Evolutionary conservation across 2,797 vertebrate genomes (phyloP), one percentile per base, ranked within the genome.

Genomic region (Dendrocincla tyrannina): DNA sequence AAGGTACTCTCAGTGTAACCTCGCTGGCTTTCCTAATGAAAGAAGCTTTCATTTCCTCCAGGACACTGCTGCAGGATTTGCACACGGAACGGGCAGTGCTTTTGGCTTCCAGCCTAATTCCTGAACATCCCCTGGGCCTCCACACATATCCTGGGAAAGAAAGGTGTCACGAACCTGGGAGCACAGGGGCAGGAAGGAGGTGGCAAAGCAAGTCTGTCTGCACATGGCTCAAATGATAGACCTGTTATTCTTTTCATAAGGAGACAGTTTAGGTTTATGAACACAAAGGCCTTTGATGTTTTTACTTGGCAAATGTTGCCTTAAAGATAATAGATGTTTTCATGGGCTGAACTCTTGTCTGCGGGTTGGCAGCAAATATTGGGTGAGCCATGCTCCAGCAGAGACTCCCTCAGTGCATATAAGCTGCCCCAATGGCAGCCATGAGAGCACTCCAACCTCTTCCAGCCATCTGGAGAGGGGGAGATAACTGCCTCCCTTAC

Each of bases 201-300:
- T 7, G 2, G 63, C 59, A 60, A 42, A 82, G 37, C 59, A 70
- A 74, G 35, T 89, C 93, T 85, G 67, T 80, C 86, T 87, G 81
- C 88, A 72, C 37, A 49, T 28, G 49, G 56, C 72, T 95, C 67
- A 74, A 59, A 93, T 85, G 50, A 32, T 74, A 50, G 22, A 41
- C 58, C 72, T n/a, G 1, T 72, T 83, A 79, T 81, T 89, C 53
- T 88, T 64, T 60, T 39, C 79, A 92, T 46, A 85, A 91, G 89
- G 80, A 89, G 52, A 18, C 52, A 66, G 77, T 56, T 93, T 63
- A 52, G 17, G 20, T 74, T 92, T 73, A 63, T 56, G 80, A 69
- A 81, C 52, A 87, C 78, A 87, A 83, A 64, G 32, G 72, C 44
- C 84, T 94, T 96, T 95, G 91, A 94, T 89, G 70, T 24, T 53